Percentiles rank a stretch among this genome's conserved stretches.
Evolutionary conservation across 30 jellyfish, hydroid and myxozoan species (phyloP).

Genomic region (Pseudorhiza aurosa): DNA sequence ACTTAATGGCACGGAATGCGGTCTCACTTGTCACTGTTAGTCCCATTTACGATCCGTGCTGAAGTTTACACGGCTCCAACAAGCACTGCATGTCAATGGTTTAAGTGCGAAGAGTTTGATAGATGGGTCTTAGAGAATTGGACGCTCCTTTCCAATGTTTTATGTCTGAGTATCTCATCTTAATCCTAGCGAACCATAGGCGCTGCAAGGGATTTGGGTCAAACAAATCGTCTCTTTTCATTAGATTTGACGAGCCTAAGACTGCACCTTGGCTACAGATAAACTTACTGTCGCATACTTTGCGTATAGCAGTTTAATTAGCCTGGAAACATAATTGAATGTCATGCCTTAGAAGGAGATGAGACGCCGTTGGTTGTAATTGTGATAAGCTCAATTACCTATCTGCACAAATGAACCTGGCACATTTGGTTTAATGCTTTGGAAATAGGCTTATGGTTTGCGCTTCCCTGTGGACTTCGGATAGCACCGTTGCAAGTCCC

Average conservation of each 20-base stretch:
- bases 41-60: not conserved
- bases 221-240: not conserved
- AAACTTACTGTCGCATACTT: not conserved
- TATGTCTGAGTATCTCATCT: not conserved
- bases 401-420: too few species aligned
- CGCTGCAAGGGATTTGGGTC: not conserved
- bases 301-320: not conserved
- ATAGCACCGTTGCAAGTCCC: too few species aligned
- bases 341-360: not conserved
- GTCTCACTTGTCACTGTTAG: constrained; percentile 3
- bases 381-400: too few species aligned
- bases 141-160: not conserved
- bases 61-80: not conserved
- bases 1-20: not conserved
- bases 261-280: not conserved
- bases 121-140: not conserved
- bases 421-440: too few species aligned
- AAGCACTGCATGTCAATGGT: not conserved
- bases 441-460: too few species aligned
- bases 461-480: too few species aligned
- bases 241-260: not conserved
- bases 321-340: not conserved
- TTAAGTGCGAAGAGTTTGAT: not conserved
- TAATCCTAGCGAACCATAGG: constrained; percentile 2
- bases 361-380: too few species aligned